Evolutionary conservation across 2,797 vertebrate genomes (phyloP).

Genomic region (Aulostomus chinensis): DNA sequence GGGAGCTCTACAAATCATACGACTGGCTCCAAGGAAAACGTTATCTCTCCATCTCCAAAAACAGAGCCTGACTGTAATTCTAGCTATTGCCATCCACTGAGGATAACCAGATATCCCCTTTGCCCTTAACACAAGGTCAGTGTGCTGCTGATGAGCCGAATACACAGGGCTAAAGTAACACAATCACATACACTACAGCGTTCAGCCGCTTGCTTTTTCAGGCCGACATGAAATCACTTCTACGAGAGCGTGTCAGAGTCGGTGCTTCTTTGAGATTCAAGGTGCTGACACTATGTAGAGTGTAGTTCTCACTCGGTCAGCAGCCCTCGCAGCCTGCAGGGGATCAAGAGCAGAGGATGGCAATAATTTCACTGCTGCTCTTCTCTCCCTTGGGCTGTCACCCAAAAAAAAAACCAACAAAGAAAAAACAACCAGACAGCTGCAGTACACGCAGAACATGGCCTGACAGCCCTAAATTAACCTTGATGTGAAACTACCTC

Average conservation of each 20-base stretch:
- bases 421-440: no score
- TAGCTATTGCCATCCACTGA: slow-evolving; percentile 32
- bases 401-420: slow-evolving; percentile 37
- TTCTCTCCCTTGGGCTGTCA: slow-evolving; percentile 37
- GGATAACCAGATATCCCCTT: slow-evolving; percentile 58
- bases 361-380: slow-evolving; percentile 60
- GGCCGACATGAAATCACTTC: slow-evolving; percentile 47
- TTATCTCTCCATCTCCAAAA: slow-evolving; percentile 48
- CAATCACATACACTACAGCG: slow-evolving; percentile 46
- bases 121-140: slow-evolving; percentile 68
- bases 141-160: slow-evolving; percentile 58
- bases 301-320: slow-evolving; percentile 72
- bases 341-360: slow-evolving; percentile 64
- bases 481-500: slow-evolving; percentile 48
- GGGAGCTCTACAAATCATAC: no score
- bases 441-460: no score
- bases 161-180: slow-evolving; percentile 51
- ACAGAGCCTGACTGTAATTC: slow-evolving; percentile 45
- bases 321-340: slow-evolving; percentile 53
- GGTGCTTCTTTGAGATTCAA: slow-evolving; percentile 40
- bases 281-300: slow-evolving; percentile 59
- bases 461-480: slow-evolving; percentile 61
- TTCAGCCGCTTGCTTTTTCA: slow-evolving; percentile 49
- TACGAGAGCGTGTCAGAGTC: slow-evolving; percentile 40
- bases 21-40: slow-evolving; percentile 10